A percentile compares a stretch with the other conserved stretches of the same genome.
Conservation (phyloP, 1,140 invertebrate genomes). For the Nautilus pompilius region DNA sequence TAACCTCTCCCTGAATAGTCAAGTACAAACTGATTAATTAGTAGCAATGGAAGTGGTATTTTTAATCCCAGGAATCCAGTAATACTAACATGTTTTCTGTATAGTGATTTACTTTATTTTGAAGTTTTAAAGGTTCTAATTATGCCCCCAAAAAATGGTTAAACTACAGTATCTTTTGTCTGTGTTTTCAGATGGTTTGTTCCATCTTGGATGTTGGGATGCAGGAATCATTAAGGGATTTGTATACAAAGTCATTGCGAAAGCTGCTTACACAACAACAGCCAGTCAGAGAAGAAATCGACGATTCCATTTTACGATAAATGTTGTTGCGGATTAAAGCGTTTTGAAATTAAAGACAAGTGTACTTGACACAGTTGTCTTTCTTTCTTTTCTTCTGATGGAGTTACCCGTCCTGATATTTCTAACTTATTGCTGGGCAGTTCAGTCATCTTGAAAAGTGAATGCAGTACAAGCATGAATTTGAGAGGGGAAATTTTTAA, state of each 20-base stretch:
- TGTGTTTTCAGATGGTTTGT: slow-evolving; percentile 67
- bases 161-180: slow-evolving; percentile 8
- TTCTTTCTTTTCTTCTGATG: too few relatives aligned
- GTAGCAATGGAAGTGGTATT: background rate
- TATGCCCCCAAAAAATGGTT: background rate
- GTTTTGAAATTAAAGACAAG: too few relatives aligned
- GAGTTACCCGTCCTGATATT: too few relatives aligned
- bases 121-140: background rate
- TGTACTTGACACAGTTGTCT: too few relatives aligned
- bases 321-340: too few relatives aligned
- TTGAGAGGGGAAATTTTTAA: too few relatives aligned
- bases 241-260: slow-evolving; percentile 64
- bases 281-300: slow-evolving; percentile 84
- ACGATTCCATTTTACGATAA: slow-evolving; percentile 88
- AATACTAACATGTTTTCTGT: background rate
- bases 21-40: background rate
- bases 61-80: background rate
- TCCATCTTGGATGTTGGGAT: slow-evolving; percentile 79
- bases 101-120: background rate
- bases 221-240: slow-evolving; percentile 81
- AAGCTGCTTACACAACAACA: slow-evolving; percentile 73
- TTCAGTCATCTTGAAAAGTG: too few relatives aligned
- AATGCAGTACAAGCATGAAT: too few relatives aligned
- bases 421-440: too few relatives aligned
- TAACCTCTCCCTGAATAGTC: background rate